Evolutionary conservation across 35 echinoderm and acorn worm genomes (phyloP), one percentile per base, ranked within the genome.

Genomic region (Apostichopus californicus): DNA sequence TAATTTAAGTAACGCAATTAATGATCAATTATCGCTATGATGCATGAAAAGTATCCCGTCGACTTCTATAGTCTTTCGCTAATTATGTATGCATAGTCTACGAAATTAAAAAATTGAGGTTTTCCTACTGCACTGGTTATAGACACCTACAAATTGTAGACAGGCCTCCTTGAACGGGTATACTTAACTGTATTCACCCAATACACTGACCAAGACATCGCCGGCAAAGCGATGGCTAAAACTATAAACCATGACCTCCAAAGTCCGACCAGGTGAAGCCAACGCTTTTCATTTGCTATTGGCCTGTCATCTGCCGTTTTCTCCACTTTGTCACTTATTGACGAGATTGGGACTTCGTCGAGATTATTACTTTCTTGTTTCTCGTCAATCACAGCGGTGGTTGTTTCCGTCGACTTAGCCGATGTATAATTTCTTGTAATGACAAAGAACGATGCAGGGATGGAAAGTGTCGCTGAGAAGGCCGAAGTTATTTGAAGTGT

Each of bases 201-300:
- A 58, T 85, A 85, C 55, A 85, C 81, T 1, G 81, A 85, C 81
- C 81, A 85, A 60, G 54, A 85, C 81, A 85, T 85, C 55, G 81
- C 81, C 20, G 81, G 81, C 5, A 85, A 85, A 0, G 20, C 1
- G n/a, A 85, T 58, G 54, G 81, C 55, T 12, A 85, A 85, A 55
- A 85, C n/a, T n/a, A 85, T 13, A 53, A 58, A 8, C 81, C 81
- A 85, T 9, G 81, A 10, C 81, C 55, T 57, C 81, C 81, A 85
- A 1, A 18, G 1, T 4, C 57, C 8, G 6, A 17, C 9, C 53
- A 85, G 8, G 8, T 85, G 55, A 6, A 15, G 56, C 81, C 81
- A 85, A 22, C 56, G 55, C 46, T 12, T 80, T 22, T 55, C 28
- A 8, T 23, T 78, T 25, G 24, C 24, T 25, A 25, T 25, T 25